Base-by-base conservation (phyloP, 2,888 invertebrate genomes). In the Agrochola lota region DNA sequence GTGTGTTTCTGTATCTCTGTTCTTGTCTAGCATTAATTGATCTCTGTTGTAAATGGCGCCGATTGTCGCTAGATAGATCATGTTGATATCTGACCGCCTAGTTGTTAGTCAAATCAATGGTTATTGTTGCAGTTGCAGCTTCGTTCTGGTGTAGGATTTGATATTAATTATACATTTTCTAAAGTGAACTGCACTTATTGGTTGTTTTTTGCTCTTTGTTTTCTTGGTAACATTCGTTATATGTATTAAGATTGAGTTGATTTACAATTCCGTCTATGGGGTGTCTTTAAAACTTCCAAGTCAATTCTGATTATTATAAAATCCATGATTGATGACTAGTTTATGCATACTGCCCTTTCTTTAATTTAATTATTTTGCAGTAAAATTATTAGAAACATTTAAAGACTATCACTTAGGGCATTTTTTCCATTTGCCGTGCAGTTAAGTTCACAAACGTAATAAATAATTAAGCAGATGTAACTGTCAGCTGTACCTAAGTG, bases 11-110 rank as follows among this genome's bases (percentile, higher is more conserved):
- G 26, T 87, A 90, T 90, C 23, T 83, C 81, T 81, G 59, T 95
- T 93, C 91, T 92, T 86, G 64, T 96, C 90, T 91, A 69, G 91
- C 94, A 94, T 95, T 96, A 96, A 96, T 96, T 96, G 94, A 94
- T 95, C 94, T 94, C 84, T 85, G 93, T 94, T 94, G 94, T 95
- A 93, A 95, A 95, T 93, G 95, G 95, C 95, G 95, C 95, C 95
- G 91, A 93, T 93, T 95, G 95, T 95, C 94, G 93, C 92, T 93
- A 92, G 94, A 94, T 94, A 94, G 91, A 94, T 95, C 94, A 92
- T 94, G 91, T 93, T 93, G 93, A 94, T 95, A 93, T 92, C 92
- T 87, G 81, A 87, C 90, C 92, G 91, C 91, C 92, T 91, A 81
- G 92, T 92, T 93, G 93, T 94, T 93, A 91, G 91, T 92, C 91